Evolutionary conservation across 2,888 invertebrate genomes (phyloP).

Genomic region (Lysandra bellargus): DNA sequence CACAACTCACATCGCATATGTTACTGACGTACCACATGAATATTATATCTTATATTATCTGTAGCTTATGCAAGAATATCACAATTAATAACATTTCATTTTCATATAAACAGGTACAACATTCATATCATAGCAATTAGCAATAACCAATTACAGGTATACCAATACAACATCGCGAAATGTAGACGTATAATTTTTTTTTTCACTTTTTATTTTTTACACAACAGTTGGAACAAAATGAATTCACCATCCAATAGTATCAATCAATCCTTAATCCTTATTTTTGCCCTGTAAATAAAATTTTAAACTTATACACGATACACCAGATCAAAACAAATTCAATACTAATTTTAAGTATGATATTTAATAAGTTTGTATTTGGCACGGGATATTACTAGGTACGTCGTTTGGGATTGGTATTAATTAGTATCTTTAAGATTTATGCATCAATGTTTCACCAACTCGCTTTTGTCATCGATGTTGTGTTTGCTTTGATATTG

Average conservation of each 20-base stretch:
- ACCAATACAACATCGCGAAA: no score
- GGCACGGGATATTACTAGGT: neutral
- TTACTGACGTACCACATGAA: neutral
- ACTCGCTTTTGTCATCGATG: conserved; percentile 9
- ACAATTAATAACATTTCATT: neutral
- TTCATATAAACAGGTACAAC: no score
- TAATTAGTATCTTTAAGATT: neutral
- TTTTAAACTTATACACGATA: no score
- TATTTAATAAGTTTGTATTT: neutral
- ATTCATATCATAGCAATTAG: no score
- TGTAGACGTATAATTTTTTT: no score
- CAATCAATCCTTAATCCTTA: neutral
- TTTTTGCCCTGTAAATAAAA: no score
- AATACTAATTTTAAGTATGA: neutral
- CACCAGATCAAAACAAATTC: neutral
- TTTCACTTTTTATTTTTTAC: no score
- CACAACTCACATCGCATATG: neutral
- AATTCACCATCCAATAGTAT: neutral
- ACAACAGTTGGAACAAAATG: neutral
- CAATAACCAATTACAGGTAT: no score
- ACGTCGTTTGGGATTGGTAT: neutral
- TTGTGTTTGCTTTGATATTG: conserved; percentile 27
- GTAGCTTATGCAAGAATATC: neutral
- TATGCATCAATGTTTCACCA: neutral
- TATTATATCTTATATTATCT: neutral